A percentile compares a stretch with the other conserved stretches of the same genome.
phyloP scores from a whole-genome alignment of 2,888 invertebrate genomes.

The Reticulitermes lucifugus region DNA sequence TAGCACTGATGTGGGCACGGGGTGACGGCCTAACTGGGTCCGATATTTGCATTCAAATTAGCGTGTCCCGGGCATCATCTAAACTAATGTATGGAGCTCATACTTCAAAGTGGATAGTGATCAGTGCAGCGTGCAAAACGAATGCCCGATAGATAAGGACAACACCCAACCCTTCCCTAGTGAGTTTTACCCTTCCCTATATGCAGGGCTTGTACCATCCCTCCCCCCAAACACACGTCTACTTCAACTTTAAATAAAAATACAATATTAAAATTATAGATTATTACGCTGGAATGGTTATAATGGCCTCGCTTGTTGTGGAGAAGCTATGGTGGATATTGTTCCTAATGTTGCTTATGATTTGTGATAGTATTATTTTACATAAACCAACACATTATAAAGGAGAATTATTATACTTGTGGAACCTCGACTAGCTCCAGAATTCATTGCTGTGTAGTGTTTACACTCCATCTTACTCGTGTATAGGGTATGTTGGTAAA shows the following conservation, averaged over 20 bases:
- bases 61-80: conserved; percentile 45
- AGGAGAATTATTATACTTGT: not conserved
- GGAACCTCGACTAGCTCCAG: no score
- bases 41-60: conserved; percentile 53
- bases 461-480: no score
- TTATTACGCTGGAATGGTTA: conserved; percentile 31
- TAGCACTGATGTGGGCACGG: not conserved
- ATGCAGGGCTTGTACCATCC: not conserved
- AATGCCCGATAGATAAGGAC: conserved; percentile 29
- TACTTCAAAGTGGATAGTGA: conserved; percentile 51
- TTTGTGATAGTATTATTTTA: not conserved
- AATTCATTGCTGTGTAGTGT: no score
- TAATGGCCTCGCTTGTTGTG: conserved; percentile 7
- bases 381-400: not conserved
- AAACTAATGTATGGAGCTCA: conserved; percentile 49
- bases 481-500: no score
- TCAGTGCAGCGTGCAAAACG: conserved; percentile 25
- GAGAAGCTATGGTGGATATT: not conserved
- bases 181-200: not conserved
- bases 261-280: conserved; percentile 43
- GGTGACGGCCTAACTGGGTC: not conserved
- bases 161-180: not conserved
- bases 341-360: not conserved
- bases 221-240: not conserved
- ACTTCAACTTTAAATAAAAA: not conserved